Conservation (phyloP, 2,888 invertebrate species). For the Dolichomitus sp. region DNA sequence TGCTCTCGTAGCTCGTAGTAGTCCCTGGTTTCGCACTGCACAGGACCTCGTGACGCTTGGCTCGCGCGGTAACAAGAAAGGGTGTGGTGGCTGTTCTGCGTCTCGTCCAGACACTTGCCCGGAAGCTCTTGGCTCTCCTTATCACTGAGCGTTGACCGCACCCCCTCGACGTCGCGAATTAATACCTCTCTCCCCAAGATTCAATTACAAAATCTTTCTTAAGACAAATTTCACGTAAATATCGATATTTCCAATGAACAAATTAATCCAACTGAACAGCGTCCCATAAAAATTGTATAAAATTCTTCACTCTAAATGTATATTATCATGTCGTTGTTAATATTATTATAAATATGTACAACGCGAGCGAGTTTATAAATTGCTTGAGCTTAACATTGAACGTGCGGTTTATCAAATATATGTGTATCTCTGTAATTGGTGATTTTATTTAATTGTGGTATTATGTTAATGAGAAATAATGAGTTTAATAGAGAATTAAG, state of each 20-base stretch:
- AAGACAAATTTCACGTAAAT: not conserved
- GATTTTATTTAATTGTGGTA: not conserved
- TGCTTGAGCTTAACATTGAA: not conserved
- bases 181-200: not conserved
- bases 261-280: not conserved
- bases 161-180: not conserved
- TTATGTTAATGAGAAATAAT: not conserved
- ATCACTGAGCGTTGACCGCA: constrained; percentile 43
- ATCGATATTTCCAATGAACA: not conserved
- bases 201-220: not conserved
- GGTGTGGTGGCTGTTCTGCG: constrained; percentile 63
- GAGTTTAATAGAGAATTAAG: no score
- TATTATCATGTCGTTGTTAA: not conserved
- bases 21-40: not conserved
- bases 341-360: constrained; percentile 18
- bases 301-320: not conserved
- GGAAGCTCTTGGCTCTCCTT: constrained; percentile 46
- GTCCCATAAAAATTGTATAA: constrained; percentile 3
- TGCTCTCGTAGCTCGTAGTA: constrained; percentile 1
- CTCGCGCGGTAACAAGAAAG: constrained; percentile 62
- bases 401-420: constrained; percentile 11
- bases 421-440: constrained; percentile 1
- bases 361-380: not conserved
- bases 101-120: constrained; percentile 50
- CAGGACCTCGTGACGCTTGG: constrained; percentile 6